phyloP scores from a whole-genome alignment of 2,113 vertebrate genomes.

The Labeo rohita region DNA sequence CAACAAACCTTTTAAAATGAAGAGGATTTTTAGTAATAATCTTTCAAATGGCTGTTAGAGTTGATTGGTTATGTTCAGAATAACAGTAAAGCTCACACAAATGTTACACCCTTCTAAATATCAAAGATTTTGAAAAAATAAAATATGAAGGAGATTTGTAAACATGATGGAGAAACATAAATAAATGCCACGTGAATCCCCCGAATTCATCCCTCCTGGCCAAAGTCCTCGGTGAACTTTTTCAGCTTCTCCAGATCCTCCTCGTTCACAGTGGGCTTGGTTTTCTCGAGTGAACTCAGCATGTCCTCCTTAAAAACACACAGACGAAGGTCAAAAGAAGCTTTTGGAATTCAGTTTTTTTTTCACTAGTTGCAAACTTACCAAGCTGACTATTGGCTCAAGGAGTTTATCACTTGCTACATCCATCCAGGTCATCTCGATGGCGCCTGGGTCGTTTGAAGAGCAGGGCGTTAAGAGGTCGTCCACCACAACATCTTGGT shows the following conservation, averaged over 20 bases:
- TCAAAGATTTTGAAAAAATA: neutral
- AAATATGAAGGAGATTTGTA: neutral
- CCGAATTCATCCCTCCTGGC: slow-evolving; percentile 85
- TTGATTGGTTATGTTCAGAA: neutral
- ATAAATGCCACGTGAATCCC: neutral
- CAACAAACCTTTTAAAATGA: neutral
- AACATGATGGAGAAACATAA: neutral
- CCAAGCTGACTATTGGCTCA: slow-evolving; percentile 89
- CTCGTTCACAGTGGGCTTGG: slow-evolving; percentile 92
- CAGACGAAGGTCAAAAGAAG: neutral
- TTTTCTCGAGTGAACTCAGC: slow-evolving; percentile 81
- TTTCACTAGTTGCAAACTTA: slow-evolving; percentile 60
- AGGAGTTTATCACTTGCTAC: slow-evolving; percentile 88
- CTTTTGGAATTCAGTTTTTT: neutral
- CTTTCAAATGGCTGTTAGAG: neutral
- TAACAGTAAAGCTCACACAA: neutral
- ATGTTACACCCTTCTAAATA: neutral
- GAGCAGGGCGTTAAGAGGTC: slow-evolving; percentile 91
- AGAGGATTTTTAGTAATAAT: neutral
- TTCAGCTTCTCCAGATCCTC: slow-evolving; percentile 87
- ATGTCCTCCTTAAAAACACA: slow-evolving; percentile 81
- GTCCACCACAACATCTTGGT: slow-evolving; percentile 75
- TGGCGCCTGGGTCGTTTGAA: slow-evolving; percentile 82
- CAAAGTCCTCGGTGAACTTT: slow-evolving; percentile 95
- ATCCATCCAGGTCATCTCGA: slow-evolving; percentile 90